Evolutionary conservation across 2,797 vertebrate species (phyloP), one percentile per base, ranked within the genome.

Genomic region (Brachyrhaphis roseni): DNA sequence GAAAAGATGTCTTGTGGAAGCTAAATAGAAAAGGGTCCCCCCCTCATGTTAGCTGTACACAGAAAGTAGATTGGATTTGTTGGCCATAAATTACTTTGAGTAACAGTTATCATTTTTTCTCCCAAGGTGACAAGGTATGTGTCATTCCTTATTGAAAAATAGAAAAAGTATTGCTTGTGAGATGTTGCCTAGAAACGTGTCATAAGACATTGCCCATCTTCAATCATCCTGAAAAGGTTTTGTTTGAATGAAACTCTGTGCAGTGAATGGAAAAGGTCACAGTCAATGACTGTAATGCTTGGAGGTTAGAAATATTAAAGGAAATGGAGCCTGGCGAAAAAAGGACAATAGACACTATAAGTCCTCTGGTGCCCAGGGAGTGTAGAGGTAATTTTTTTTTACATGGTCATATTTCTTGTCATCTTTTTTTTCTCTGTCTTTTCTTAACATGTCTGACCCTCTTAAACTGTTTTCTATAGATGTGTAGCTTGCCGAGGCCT

Each of bases 1-100:
- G 87, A 84, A 83, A 70, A 0, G n/a, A 85, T 76, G 82, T 89
- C 87, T 82, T 89, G 64, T 78, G 74, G 83, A 76, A 47, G 49
- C 77, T 90, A 72, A 91, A 88, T 84, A 79, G 64, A 87, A 82
- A 75, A 49, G 12, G 11, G 49, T 47, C 1, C 8, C 77, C 77
- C 43, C 4, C 3, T 15, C 72, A 51, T 71, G 8, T 73, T 51
- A 74, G 53, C 47, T 46, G 49, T 85, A 41, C 85, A 83, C 46
- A 31, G 53, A 84, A 81, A 72, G 13, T 18, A 75, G 71, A 88
- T 87, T 64, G 78, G 76, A 82, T 74, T 31, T 83, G 82, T 77
- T 26, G 26, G 62, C 66, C 78, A 77, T 88, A 81, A 84, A 90
- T 81, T 70, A 41, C 73, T 78, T 62, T 78, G 34, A 74, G 68